Conservation (phyloP, 2,888 invertebrate genomes). For the Stenurella melanura region DNA sequence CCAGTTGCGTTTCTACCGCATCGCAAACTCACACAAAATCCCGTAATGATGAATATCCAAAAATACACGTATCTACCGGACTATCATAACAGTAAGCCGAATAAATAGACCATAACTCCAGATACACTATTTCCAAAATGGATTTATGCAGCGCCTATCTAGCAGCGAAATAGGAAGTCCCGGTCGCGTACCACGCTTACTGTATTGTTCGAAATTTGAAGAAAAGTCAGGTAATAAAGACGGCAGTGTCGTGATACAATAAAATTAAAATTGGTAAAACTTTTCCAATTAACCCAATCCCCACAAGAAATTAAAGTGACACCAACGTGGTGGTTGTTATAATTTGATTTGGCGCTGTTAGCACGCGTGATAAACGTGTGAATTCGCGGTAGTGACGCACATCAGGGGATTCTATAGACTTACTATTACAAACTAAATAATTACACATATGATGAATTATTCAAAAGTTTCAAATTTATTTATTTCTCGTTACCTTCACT, state of each 20-base stretch:
- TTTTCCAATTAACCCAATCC: slow-evolving; percentile 68
- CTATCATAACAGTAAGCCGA: too few relatives aligned
- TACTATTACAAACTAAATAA: neutral
- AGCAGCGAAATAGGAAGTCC: neutral
- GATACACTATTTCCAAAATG: neutral
- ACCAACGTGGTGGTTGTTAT: slow-evolving; percentile 61
- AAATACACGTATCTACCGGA: too few relatives aligned
- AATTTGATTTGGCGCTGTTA: slow-evolving; percentile 62
- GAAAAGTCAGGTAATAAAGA: slow-evolving; percentile 48
- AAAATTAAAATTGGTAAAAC: slow-evolving; percentile 66
- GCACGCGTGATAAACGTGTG: slow-evolving; percentile 62
- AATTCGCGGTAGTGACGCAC: slow-evolving; percentile 47
- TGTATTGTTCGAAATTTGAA: slow-evolving; percentile 39
- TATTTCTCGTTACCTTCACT: neutral
- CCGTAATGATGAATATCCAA: too few relatives aligned
- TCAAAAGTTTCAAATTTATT: neutral
- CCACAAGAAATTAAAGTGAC: slow-evolving; percentile 68
- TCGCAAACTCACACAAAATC: too few relatives aligned
- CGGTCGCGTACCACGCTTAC: neutral
- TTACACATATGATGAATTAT: neutral
- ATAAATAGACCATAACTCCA: too few relatives aligned
- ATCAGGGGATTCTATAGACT: neutral
- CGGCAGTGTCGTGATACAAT: slow-evolving; percentile 41
- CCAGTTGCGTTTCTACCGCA: too few relatives aligned
- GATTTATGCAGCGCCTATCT: neutral